A percentile compares a stretch with the other conserved stretches of the same genome.
Conservation (phyloP, 1,140 invertebrate species). For the Sesamia nonagrioides region DNA sequence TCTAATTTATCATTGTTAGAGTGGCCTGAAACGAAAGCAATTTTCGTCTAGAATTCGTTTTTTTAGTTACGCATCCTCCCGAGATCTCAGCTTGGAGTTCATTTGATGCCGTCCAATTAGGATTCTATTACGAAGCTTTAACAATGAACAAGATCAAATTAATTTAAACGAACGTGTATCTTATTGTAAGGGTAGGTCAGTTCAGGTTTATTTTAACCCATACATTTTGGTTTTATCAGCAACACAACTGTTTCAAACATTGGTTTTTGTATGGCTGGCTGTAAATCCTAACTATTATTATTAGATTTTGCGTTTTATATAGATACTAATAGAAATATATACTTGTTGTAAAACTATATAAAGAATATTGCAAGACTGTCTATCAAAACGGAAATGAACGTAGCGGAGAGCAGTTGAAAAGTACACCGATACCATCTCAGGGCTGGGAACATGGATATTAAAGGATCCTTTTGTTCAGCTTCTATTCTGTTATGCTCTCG, state of each 20-base stretch:
- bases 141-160: constrained; percentile 27
- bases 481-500: constrained; percentile 14
- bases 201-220: neutral
- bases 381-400: constrained; percentile 44
- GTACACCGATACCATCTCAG: constrained; percentile 39
- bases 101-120: constrained; percentile 62
- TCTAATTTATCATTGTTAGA: constrained; percentile 80
- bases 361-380: constrained; percentile 16
- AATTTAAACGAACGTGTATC: neutral
- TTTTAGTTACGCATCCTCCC: constrained; percentile 61
- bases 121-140: constrained; percentile 36
- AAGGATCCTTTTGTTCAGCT: constrained; percentile 37
- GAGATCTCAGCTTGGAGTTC: constrained; percentile 60
- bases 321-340: constrained; percentile 21
- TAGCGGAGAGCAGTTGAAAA: constrained; percentile 34
- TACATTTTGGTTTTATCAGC: neutral
- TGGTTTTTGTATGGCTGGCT: too few relatives aligned
- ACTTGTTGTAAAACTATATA: constrained; percentile 20
- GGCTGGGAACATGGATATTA: constrained; percentile 32
- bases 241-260: too few relatives aligned
- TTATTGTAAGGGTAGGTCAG: neutral
- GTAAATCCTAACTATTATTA: neutral
- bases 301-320: neutral
- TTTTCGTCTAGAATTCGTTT: constrained; percentile 70
- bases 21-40: constrained; percentile 74